Evolutionary conservation across 1,140 invertebrate genomes (phyloP).

Genomic region (Drosophila navojoa): DNA sequence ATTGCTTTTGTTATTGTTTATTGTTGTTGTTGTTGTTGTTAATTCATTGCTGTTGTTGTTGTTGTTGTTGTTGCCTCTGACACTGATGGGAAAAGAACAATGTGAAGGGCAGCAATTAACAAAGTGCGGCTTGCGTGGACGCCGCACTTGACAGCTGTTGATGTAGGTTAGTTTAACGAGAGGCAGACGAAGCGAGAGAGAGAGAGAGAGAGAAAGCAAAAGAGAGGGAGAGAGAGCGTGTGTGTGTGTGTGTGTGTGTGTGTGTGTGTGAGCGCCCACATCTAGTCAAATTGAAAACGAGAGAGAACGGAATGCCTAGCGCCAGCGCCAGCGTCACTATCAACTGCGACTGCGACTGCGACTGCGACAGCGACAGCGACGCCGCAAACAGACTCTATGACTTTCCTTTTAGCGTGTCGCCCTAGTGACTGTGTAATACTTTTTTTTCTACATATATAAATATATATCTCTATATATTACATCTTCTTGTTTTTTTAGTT

Average conservation of each 20-base stretch:
- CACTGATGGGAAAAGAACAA: conserved; percentile 35
- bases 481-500: conserved; percentile 37
- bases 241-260: neutral
- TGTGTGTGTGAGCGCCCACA: neutral
- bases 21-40: conserved; percentile 6
- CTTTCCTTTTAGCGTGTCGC: conserved; percentile 60
- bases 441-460: conserved; percentile 41
- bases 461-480: neutral
- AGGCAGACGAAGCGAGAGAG: conserved; percentile 6
- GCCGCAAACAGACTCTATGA: conserved; percentile 40
- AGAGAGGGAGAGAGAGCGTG: neutral
- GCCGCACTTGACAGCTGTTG: conserved; percentile 70
- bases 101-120: conserved; percentile 27
- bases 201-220: neutral
- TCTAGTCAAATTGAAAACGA: conserved; percentile 12
- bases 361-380: neutral
- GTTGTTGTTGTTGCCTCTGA: neutral
- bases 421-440: conserved; percentile 79
- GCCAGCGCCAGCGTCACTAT: conserved; percentile 1
- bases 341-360: neutral
- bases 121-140: conserved; percentile 51
- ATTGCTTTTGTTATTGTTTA: neutral
- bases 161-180: conserved; percentile 75
- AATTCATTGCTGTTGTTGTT: neutral
- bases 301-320: conserved; percentile 8